Evolutionary conservation across 2,888 invertebrate species (phyloP), one percentile per base, ranked within the genome.

Genomic region (Trissoscelio sp.): DNA sequence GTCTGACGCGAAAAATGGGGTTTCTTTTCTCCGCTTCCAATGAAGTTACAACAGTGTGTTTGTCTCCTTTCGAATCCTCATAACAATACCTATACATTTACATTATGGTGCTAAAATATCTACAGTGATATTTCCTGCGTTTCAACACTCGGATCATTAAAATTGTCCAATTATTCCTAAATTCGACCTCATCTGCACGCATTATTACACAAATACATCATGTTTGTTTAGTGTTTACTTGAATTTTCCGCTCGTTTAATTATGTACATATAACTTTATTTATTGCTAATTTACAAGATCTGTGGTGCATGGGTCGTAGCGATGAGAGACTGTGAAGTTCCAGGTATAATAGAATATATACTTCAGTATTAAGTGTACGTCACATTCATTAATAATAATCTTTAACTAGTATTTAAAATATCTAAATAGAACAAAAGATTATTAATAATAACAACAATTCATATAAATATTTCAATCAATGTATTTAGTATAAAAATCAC

Each of bases 281-380:
- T 90, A 90, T 89, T 89, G 88, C 89, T 90, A 90, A 87, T 89
- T 89, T 88, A 89, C 88, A 88, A 86, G 86, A 87, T 82, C 64
- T 53, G 72, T 75, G 62, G 73, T 73, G 69, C 73, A 74, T 78
- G 67, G 70, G 66, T 79, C 64, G 69, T 70, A 66, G 79, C 69
- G 64, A 79, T 82, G 70, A 74, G 69, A 74, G 34, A 74, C 55
- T 66, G 74, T 74, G 55, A 79, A 74, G 57, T 79, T 70, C 18
- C 44, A 70, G 55, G 58, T 70, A 48, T 55, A 55, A 39, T 72
- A 72, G 51, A 42, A 55, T 69, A 70, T 44, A 64, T 69, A 18
- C 4, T 28, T 44, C 22, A 14, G 48, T 44, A 22, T 60, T 55
- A 37, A 51, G 18, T 46, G 62, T 18, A 69, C 62, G 46, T 62